These are phyloP conservation scores for Nasua narica DNA, from an alignment of 2,797 vertebrate species.

Conservation along the genomic window DNA sequence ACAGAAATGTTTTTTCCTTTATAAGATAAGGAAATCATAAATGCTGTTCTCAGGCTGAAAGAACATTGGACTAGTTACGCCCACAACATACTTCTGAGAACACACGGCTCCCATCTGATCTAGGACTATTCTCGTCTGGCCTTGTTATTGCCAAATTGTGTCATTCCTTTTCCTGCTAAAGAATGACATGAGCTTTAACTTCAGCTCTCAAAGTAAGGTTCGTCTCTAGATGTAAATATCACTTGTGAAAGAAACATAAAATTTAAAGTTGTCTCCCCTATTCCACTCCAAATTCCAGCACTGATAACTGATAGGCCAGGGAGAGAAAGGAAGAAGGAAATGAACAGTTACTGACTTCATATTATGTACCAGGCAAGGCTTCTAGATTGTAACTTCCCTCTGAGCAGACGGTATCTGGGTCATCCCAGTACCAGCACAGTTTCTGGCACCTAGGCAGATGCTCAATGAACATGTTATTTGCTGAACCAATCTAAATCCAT, in stretches of 20 bases:
- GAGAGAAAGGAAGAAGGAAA: neutral
- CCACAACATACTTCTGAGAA: conserved; percentile 54
- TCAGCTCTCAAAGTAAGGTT: neutral
- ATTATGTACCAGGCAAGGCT: neutral
- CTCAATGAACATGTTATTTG: neutral
- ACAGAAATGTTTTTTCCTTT: conserved; percentile 8
- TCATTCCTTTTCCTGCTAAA: neutral
- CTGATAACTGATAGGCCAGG: neutral
- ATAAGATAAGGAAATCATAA: conserved; percentile 15
- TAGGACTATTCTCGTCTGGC: neutral
- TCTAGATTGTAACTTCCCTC: neutral
- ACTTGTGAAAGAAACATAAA: neutral
- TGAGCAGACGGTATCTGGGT: neutral
- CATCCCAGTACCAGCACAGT: neutral
- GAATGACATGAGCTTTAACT: neutral
- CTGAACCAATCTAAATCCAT: neutral
- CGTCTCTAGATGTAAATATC: neutral
- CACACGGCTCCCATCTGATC: conserved; percentile 6
- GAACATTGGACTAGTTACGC: neutral
- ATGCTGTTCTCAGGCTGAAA: conserved; percentile 8
- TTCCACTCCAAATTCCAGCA: neutral
- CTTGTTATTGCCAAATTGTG: conserved; percentile 11
- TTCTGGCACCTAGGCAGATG: neutral
- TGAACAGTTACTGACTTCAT: neutral
- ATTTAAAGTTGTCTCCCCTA: neutral